Percentiles rank a stretch among this genome's conserved stretches.
Conservation (phyloP, 2,113 vertebrate genomes). For the Mixornis gularis region DNA sequence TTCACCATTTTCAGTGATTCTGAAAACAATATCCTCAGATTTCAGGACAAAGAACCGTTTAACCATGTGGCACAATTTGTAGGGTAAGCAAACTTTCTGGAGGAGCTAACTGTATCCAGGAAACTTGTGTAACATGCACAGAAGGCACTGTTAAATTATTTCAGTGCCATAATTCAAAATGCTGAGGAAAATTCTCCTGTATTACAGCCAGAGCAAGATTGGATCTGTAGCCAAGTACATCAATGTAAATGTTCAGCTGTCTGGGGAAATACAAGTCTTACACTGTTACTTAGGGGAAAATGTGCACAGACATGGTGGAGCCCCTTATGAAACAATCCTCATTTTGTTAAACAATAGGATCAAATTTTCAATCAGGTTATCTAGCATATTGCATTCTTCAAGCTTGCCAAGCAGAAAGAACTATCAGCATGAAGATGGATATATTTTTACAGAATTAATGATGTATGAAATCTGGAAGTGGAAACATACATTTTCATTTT, state of each 20-base stretch:
- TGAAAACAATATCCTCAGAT: neutral
- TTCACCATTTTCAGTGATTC: neutral
- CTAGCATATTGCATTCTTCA: constrained; percentile 49
- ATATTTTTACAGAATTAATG: constrained; percentile 65
- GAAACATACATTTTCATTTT: constrained; percentile 60
- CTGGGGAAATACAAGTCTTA: constrained; percentile 61
- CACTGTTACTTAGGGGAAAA: constrained; percentile 69
- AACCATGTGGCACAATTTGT: constrained; percentile 55
- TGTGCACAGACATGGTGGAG: constrained; percentile 70
- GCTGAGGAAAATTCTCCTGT: constrained; percentile 63
- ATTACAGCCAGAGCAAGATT: constrained; percentile 58
- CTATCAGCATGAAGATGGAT: constrained; percentile 43
- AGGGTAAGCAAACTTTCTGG: constrained; percentile 61
- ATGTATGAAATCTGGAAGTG: constrained; percentile 57
- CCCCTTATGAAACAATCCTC: constrained; percentile 67
- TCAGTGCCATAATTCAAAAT: constrained; percentile 67
- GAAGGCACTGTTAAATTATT: constrained; percentile 68
- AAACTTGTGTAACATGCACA: constrained; percentile 66
- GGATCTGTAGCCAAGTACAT: constrained; percentile 63
- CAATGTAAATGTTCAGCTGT: constrained; percentile 59
- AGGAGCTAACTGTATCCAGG: constrained; percentile 50
- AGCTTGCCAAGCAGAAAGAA: constrained; percentile 43
- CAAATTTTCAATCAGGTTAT: constrained; percentile 68
- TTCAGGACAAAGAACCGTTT: neutral
- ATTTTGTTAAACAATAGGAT: constrained; percentile 72